Evolutionary conservation across 2,888 invertebrate genomes (phyloP).

Genomic region (Oxyteleia sp.): DNA sequence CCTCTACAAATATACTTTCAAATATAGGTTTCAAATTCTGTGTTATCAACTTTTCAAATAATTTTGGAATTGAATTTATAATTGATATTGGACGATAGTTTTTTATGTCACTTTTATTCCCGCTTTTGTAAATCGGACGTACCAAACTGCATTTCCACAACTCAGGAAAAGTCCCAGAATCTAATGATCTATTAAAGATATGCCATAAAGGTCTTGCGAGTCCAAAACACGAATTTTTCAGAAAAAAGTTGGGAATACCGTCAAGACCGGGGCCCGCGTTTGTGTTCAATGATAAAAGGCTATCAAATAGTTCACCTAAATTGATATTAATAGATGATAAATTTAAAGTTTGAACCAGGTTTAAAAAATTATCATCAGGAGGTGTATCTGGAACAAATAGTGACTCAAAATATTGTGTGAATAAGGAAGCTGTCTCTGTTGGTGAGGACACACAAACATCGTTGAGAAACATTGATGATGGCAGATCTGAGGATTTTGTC

Average conservation of each 20-base stretch:
- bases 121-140: constrained; percentile 50
- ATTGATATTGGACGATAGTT: not conserved
- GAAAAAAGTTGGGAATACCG: not conserved
- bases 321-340: too few species aligned
- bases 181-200: constrained; percentile 7
- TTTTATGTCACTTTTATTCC: constrained; percentile 14
- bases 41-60: not conserved
- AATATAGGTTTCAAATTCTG: not conserved
- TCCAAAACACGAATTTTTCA: not conserved
- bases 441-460: too few species aligned
- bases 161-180: not conserved
- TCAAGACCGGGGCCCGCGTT: not conserved
- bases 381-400: too few species aligned
- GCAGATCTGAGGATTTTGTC: too few species aligned
- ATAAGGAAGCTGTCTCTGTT: too few species aligned
- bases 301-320: too few species aligned
- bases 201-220: not conserved
- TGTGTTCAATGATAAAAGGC: too few species aligned
- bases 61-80: not conserved
- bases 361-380: too few species aligned
- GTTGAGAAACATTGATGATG: too few species aligned
- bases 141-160: constrained; percentile 27
- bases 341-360: not conserved
- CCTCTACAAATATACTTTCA: not conserved
- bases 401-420: too few species aligned